phyloP scores from a whole-genome alignment of 2,797 vertebrate species.

The Diceros bicornis region DNA sequence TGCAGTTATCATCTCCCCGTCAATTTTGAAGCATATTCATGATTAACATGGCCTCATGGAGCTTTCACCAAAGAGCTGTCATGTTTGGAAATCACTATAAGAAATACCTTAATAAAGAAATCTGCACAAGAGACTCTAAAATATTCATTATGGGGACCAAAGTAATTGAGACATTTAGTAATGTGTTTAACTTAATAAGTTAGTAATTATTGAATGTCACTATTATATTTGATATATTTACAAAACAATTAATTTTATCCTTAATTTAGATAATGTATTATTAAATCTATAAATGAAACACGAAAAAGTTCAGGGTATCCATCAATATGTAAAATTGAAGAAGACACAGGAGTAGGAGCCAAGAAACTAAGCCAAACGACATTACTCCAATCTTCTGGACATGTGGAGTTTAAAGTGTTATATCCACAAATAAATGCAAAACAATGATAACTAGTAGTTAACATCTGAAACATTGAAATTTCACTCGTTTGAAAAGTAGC shows the following conservation, averaged over 20 bases:
- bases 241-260: neutral
- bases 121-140: neutral
- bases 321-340: neutral
- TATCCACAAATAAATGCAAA: neutral
- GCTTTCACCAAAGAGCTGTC: neutral
- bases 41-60: neutral
- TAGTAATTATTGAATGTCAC: neutral
- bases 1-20: neutral
- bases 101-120: neutral
- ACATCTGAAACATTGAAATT: neutral
- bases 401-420: neutral
- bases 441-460: neutral
- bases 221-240: neutral
- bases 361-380: neutral
- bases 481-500: neutral
- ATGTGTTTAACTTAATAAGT: neutral
- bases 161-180: neutral
- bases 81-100: neutral
- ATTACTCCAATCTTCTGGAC: neutral
- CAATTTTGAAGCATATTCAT: neutral
- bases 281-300: neutral
- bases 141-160: neutral
- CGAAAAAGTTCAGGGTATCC: neutral
- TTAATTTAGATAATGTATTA: neutral
- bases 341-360: neutral